Evolutionary conservation across 2,888 invertebrate genomes (phyloP).

Genomic region (Trileptium ribeirensis): DNA sequence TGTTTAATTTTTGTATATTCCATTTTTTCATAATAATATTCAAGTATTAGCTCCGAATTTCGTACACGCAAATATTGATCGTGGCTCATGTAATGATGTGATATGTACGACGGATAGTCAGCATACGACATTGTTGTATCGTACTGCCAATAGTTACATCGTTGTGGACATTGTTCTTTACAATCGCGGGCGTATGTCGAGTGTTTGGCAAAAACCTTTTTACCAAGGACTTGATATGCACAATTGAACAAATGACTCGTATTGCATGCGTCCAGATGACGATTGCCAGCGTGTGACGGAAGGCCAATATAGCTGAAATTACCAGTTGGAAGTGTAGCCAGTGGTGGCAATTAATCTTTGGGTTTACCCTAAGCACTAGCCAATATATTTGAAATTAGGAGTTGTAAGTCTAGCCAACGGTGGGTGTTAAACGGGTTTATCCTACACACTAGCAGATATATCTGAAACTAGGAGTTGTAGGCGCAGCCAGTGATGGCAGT

Average conservation of each 20-base stretch:
- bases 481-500: no score
- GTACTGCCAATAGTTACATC: slow-evolving; percentile 44
- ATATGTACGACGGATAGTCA: slow-evolving; percentile 30
- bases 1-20: slow-evolving; percentile 1
- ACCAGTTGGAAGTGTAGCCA: no score
- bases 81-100: neutral
- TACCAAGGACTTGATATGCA: neutral
- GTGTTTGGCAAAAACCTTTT: neutral
- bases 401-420: no score
- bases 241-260: neutral
- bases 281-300: neutral
- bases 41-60: neutral
- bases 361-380: no score
- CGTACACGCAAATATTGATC: neutral
- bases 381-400: no score
- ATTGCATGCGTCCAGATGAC: neutral
- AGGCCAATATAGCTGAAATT: neutral
- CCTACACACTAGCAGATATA: no score
- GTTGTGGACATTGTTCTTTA: slow-evolving; percentile 40
- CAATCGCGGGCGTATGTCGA: slow-evolving; percentile 26
- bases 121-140: slow-evolving; percentile 42
- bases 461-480: no score
- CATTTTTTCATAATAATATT: neutral
- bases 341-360: no score
- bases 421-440: no score